Base-by-base conservation (phyloP, 2,888 invertebrate genomes). In the Sericinus montela region DNA sequence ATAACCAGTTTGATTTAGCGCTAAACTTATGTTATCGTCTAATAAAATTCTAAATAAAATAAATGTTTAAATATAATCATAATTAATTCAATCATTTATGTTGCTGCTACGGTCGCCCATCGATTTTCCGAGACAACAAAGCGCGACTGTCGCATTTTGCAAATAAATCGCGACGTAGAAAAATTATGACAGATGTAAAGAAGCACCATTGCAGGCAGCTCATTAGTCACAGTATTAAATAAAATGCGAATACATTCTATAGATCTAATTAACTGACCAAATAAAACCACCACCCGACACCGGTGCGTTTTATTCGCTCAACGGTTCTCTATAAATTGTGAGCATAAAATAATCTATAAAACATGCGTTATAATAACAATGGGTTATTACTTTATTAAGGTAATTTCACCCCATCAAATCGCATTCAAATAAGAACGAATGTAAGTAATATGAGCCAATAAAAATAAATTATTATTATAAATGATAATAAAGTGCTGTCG, bases 391-490 rank as follows among this genome's bases (percentile, higher is more conserved):
- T 82, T 81, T 78, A 83, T 81, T 75, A 70, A 72, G 65, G 75
- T 74, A 75, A 80, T 82, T 78, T 72, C 62, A 70, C 71, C 70
- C 74, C 77, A 81, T 81, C 80, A 76, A 79, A 75, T 72, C 59
- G 69, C 75, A 78, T 78, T 84, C 82, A 83, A 83, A 86, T 84
- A 84, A 84, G 80, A 84, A 85, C 84, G 81, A 83, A 83, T 77
- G 78, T 82, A 77, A 85, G 75, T 84, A 79, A 85, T 85, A 81
- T 74, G 79, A 75, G 78, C 83, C 84, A 83, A 85, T 86, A 84
- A 85, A 84, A 84, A 82, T 86, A 84, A 85, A 81, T 86, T 85
- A 86, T 86, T 86, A 80, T 86, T 80, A 83, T 86, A 85, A 84
- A 84, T 85, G 84, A 84, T 85, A 84, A 85, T 86, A 86, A 85